These are phyloP conservation scores for Girardia tigrina DNA, from an alignment of 2,888 invertebrate species.

Conservation along the genomic window DNA sequence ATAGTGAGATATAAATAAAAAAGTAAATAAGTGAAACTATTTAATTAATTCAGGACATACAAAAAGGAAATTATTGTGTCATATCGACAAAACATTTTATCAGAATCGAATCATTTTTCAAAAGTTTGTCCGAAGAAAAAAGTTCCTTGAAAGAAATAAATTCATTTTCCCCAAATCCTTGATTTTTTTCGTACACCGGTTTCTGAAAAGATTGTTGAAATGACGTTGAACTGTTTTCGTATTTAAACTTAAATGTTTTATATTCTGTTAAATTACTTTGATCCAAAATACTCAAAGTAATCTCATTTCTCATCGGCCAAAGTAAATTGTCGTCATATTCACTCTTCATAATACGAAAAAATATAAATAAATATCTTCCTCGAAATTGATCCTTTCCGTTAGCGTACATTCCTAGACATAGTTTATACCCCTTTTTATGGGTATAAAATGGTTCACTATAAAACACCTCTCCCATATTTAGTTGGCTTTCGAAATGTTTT, in stretches of 20 bases:
- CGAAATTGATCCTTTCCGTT: not conserved
- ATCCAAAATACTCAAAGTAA: not conserved
- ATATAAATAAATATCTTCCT: not conserved
- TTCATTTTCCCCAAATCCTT: not conserved
- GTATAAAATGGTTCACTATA: not conserved
- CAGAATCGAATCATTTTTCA: not conserved
- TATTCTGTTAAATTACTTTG: not conserved
- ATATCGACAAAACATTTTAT: not conserved
- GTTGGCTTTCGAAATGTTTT: not conserved
- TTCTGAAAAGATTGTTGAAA: not conserved
- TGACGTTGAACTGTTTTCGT: not conserved
- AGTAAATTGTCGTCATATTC: not conserved
- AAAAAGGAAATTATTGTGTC: too few species aligned
- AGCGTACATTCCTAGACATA: not conserved
- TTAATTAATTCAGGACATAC: too few species aligned
- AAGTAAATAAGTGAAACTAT: too few species aligned
- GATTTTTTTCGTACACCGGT: not conserved
- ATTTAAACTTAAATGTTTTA: not conserved
- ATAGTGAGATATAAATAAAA: too few species aligned
- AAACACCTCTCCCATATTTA: not conserved
- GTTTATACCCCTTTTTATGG: not conserved
- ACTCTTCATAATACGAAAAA: not conserved
- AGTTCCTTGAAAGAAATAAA: not conserved
- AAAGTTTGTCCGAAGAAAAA: not conserved
- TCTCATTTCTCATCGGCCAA: not conserved